A percentile compares a stretch with the other conserved stretches of the same genome.
phyloP scores from a whole-genome alignment of 2,888 invertebrate genomes.

The Rotaria socialis region DNA sequence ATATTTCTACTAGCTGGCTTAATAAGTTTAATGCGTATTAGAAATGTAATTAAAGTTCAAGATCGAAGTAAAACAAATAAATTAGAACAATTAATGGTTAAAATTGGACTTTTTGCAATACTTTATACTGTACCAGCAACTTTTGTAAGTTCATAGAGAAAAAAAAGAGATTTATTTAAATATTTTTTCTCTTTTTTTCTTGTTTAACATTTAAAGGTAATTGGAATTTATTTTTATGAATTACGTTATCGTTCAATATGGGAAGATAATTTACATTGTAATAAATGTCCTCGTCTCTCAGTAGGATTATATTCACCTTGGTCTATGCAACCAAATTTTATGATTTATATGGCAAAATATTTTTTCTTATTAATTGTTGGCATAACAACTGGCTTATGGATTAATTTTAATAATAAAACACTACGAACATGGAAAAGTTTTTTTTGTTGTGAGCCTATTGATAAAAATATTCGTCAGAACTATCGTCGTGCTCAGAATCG shows the following conservation, averaged over 20 bases:
- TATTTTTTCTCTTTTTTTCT: background rate
- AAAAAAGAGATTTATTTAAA: background rate
- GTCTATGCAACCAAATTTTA: constrained; percentile 35
- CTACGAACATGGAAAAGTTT: constrained; percentile 38
- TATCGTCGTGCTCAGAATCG: background rate
- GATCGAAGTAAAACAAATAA: constrained; percentile 38
- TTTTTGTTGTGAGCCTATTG: background rate
- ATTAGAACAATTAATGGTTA: constrained; percentile 44
- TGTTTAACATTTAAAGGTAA: background rate
- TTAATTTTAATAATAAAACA: constrained; percentile 41
- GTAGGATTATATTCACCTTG: background rate
- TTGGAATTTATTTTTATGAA: constrained; percentile 45
- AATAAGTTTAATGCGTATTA: constrained; percentile 42
- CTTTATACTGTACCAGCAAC: constrained; percentile 43
- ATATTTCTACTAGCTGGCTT: constrained; percentile 59
- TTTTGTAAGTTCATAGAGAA: constrained; percentile 17
- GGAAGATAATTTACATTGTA: constrained; percentile 40
- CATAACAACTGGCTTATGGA: constrained; percentile 44
- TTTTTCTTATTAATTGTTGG: constrained; percentile 44
- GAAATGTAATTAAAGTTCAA: constrained; percentile 44
- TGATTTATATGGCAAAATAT: constrained; percentile 42
- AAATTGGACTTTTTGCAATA: constrained; percentile 44
- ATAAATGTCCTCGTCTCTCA: background rate
- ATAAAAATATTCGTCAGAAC: background rate
- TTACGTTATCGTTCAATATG: constrained; percentile 38